Percentiles rank a stretch among this genome's conserved stretches.
phyloP scores from a whole-genome alignment of 2,888 invertebrate genomes.

The Myopa tessellatipennis region DNA sequence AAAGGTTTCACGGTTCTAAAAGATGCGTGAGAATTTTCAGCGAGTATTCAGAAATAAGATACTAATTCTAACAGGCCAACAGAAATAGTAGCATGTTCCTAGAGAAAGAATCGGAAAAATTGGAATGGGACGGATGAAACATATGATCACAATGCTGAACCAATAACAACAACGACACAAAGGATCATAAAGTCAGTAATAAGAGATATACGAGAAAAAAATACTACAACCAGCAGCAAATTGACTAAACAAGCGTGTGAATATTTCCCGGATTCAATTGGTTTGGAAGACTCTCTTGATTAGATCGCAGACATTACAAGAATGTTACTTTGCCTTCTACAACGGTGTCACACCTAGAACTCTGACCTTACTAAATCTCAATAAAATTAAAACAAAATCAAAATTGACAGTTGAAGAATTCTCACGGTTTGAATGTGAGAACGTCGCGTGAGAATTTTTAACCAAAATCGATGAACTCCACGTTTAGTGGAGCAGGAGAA shows the following conservation, averaged over 20 bases:
- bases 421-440: neutral
- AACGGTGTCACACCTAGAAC: neutral
- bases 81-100: neutral
- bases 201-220: too few relatives aligned
- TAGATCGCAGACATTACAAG: neutral
- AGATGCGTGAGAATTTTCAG: slow-evolving; percentile 25
- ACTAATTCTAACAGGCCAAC: slow-evolving; percentile 2
- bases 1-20: neutral
- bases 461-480: slow-evolving; percentile 8
- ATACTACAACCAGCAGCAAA: neutral
- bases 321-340: neutral
- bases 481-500: neutral
- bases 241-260: neutral
- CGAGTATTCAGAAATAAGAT: slow-evolving; percentile 8
- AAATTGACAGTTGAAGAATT: neutral
- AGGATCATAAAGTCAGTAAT: neutral
- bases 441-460: slow-evolving; percentile 29
- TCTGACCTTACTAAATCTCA: too few relatives aligned
- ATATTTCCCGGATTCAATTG: neutral
- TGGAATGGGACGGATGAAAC: neutral
- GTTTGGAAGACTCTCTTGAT: neutral
- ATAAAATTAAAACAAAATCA: neutral
- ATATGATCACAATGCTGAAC: neutral
- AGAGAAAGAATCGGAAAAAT: neutral
- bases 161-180: neutral